Percentiles rank a stretch among this genome's conserved stretches.
Evolutionary conservation across 2,888 invertebrate genomes (phyloP).

Genomic region (Trissolcus japonicus): DNA sequence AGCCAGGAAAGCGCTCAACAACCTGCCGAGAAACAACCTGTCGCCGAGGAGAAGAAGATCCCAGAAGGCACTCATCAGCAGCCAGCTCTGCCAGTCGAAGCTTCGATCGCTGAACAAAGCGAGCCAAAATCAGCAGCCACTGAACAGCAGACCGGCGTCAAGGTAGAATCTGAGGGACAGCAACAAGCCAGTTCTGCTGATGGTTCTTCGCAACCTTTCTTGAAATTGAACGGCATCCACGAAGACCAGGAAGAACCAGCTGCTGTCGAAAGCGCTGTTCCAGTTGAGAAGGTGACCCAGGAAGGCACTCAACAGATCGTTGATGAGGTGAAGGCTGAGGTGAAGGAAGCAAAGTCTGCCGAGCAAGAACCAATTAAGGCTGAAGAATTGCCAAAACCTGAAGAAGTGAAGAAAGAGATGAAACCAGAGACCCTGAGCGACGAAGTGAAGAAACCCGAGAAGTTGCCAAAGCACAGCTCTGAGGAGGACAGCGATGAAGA

Average conservation of each 20-base stretch:
- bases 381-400: constrained; percentile 69
- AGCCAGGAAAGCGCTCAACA: constrained; percentile 41
- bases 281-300: constrained; percentile 30
- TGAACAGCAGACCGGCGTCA: constrained; percentile 12
- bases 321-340: constrained; percentile 48
- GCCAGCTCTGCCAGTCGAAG: not conserved
- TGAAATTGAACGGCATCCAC: constrained; percentile 30
- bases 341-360: constrained; percentile 61
- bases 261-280: constrained; percentile 26
- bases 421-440: constrained; percentile 55
- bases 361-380: constrained; percentile 69
- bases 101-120: constrained; percentile 1
- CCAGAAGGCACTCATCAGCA: too few relatives aligned
- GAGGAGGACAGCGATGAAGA: constrained; percentile 59
- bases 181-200: constrained; percentile 9
- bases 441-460: constrained; percentile 58
- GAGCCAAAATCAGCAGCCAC: constrained; percentile 1
- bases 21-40: constrained; percentile 8
- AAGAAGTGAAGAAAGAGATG: constrained; percentile 68
- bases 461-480: constrained; percentile 49
- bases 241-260: constrained; percentile 34
- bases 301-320: constrained; percentile 27
- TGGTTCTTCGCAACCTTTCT: constrained; percentile 15
- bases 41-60: constrained; percentile 16
- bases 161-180: constrained; percentile 35